Evolutionary conservation across 2,888 invertebrate genomes (phyloP), one percentile per base, ranked within the genome.

Genomic region (Gymnoscelis rufifasciata): DNA sequence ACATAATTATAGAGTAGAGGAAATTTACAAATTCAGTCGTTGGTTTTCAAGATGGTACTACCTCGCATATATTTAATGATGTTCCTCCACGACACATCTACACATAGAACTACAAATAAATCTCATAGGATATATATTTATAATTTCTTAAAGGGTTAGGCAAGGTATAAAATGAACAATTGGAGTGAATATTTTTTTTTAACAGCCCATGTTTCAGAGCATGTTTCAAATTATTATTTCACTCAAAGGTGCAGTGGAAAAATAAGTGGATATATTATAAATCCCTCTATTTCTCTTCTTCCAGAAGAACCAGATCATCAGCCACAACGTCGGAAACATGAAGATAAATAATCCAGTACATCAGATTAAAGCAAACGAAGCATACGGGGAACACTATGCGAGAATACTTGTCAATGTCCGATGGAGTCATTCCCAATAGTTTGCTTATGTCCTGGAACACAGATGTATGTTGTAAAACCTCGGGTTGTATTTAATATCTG

Each of bases 391-490:
- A 99, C 71, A 98, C 94, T 86, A 98, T 97, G 74, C 99, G 93
- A 54, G 98, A 98, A 84, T 98, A 98, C 90, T 98, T 98, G 92
- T 99, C 99, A 87, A 99, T 99, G 89, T 97, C 98, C 79, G 97
- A 97, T 50, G 97, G 97, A 68, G 97, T 97, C 82, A 97, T 95
- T 70, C 95, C 96, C 87, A 94, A 92, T 66, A 96, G 90, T 84
- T 96, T 96, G 91, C 95, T 96, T 87, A 96, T 95, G 82, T 96
- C 95, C 91, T 91, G 84, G 38, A 84, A 66, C 51, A 35, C 49
- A 35, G 10, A 11, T 11, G 2, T 19, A 19, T 19, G 19, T 19
- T 26, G 26, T 7, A 26, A 6, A 6, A 26, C 26, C 7, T n/a
- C n/a, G n/a, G n/a, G n/a, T n/a, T n/a, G n/a, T n/a, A n/a, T n/a